A percentile compares a stretch with the other conserved stretches of the same genome.
phyloP scores from a whole-genome alignment of 2,888 invertebrate genomes.

The Melipona bicolor region DNA sequence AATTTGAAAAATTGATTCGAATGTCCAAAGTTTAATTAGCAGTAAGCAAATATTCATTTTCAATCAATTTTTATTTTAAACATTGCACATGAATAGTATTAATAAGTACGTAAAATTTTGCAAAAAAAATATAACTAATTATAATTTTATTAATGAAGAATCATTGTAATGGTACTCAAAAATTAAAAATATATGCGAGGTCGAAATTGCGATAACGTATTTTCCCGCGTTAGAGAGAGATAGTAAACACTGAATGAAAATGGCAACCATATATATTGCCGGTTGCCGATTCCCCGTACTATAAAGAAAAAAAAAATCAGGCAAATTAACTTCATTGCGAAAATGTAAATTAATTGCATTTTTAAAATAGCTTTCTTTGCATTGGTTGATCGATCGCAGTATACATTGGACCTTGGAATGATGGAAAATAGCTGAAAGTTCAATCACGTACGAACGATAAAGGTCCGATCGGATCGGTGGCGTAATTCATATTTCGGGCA shows the following conservation, averaged over 20 bases:
- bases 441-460: conserved; percentile 1
- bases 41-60: background rate
- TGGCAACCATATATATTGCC: conserved; percentile 70
- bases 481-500: background rate
- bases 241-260: conserved; percentile 77
- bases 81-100: background rate
- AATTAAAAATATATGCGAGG: background rate
- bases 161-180: background rate
- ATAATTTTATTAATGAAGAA: background rate
- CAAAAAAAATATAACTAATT: background rate
- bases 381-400: conserved; percentile 53
- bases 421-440: conserved; percentile 50
- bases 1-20: background rate
- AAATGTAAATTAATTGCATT: conserved; percentile 34
- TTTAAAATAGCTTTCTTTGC: conserved; percentile 49
- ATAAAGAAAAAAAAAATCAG: conserved; percentile 68
- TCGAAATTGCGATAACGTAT: conserved; percentile 45
- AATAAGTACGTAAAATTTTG: background rate
- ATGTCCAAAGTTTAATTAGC: background rate
- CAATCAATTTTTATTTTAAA: background rate
- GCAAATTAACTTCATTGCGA: conserved; percentile 60
- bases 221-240: conserved; percentile 76
- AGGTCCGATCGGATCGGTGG: background rate
- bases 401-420: conserved; percentile 40
- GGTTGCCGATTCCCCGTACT: conserved; percentile 64